Evolutionary conservation across 2,888 invertebrate genomes (phyloP), one percentile per base, ranked within the genome.

Genomic region (Rapana venosa): DNA sequence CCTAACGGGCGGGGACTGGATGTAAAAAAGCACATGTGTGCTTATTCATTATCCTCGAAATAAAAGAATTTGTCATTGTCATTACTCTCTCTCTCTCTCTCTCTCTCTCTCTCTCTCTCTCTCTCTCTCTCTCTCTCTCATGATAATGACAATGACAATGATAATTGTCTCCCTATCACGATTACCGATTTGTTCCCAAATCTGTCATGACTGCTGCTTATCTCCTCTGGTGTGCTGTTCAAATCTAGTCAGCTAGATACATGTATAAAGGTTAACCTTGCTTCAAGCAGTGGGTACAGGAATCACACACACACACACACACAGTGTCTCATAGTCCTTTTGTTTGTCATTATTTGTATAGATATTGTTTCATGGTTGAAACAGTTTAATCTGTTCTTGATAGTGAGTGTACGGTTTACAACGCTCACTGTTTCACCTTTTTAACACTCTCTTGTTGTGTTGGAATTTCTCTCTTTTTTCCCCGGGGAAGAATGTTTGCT

Each of bases 51-150:
- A 66, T 66, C 20, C 20, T 66, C 66, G 66, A 20, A 26, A 66
- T 66, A 2, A 66, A 22, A 22, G 17, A 17, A 66, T 17, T 22
- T 66, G 66, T 17, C 61, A 61, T 20, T 17, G 61, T 61, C 20
- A 61, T 47, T 36, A 22, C 47, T 56, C 90, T 61, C 47, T 61
- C 90, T 61, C 36, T 79, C 81, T 35, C 66, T 84, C 87, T 79
- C 87, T 85, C 87, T 79, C 87, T 85, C 90, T 79, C 90, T 70
- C 87, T 79, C 90, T 85, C 90, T 77, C 58, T 74, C 81, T 79
- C 87, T 85, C 87, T 79, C 90, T 85, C 90, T 36, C 81, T 85
- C 81, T 79, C 90, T 85, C 90, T 66, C 66, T 17, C 20, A 11
- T 61, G 20, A 20, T 13, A 13, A 15, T 61, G 20, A 61, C 15